Evolutionary conservation across 2,888 invertebrate species (phyloP).

Genomic region (Pseudococcus viburni): DNA sequence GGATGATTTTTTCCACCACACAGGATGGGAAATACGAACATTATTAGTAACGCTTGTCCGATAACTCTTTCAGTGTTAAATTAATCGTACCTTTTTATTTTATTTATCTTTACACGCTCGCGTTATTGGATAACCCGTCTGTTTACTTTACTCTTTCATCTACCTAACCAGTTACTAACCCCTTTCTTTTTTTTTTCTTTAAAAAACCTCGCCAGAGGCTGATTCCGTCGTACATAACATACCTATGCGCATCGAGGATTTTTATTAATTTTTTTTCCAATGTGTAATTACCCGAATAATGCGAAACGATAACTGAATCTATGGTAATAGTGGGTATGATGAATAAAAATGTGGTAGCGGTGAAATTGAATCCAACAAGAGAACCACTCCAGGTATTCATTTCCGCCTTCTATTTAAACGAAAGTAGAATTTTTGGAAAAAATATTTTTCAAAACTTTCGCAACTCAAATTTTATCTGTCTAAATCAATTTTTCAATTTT

Average conservation of each 20-base stretch:
- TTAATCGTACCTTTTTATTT: conserved; percentile 61
- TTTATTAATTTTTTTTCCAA: neutral
- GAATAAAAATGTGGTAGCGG: neutral
- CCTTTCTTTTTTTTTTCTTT: neutral
- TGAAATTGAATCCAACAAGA: neutral
- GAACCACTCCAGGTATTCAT: too few relatives aligned
- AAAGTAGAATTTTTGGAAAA: too few relatives aligned
- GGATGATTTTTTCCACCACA: conserved; percentile 60
- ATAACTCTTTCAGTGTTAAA: conserved; percentile 61
- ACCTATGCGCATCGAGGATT: neutral
- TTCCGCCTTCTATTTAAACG: too few relatives aligned
- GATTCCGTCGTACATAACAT: neutral
- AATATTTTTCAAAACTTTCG: too few relatives aligned
- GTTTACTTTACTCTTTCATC: neutral
- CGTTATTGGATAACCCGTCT: conserved; percentile 17
- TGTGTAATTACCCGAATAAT: neutral
- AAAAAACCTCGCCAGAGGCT: neutral
- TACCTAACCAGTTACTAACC: conserved; percentile 24
- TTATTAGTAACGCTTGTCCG: conserved; percentile 63
- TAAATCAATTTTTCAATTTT: too few relatives aligned
- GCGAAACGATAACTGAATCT: conserved; percentile 26
- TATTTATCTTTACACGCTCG: conserved; percentile 32
- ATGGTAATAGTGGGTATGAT: neutral
- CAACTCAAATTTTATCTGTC: too few relatives aligned
- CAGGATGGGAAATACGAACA: conserved; percentile 64